A percentile compares a stretch with the other conserved stretches of the same genome.
Conservation (phyloP, 2,888 invertebrate species). For the Branchellion lobata region DNA sequence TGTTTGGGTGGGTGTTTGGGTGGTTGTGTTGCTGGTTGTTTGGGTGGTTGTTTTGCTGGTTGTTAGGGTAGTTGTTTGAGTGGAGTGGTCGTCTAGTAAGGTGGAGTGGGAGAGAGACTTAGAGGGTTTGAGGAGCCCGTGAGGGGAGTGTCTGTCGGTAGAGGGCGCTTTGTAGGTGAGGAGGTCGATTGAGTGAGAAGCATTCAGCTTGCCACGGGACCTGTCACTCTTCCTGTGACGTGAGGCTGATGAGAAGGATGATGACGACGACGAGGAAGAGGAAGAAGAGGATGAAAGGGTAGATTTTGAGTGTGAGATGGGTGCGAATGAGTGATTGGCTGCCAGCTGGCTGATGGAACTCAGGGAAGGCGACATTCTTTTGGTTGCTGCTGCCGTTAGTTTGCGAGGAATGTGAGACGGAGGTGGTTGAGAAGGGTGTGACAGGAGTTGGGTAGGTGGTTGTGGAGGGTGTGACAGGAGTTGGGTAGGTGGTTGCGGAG, state of each 20-base stretch:
- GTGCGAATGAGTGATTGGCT: too few species aligned
- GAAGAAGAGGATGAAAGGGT: neutral
- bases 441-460: neutral
- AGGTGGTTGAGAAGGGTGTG: too few species aligned
- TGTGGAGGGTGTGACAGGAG: neutral
- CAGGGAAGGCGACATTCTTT: neutral
- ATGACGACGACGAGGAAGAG: constrained; percentile 3
- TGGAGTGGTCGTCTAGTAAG: neutral
- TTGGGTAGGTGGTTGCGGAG: neutral
- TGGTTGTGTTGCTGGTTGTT: too few species aligned
- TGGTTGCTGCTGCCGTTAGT: neutral
- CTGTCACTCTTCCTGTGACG: too few species aligned
- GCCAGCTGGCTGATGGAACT: too few species aligned
- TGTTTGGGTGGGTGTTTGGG: too few species aligned
- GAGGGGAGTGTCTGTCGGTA: neutral
- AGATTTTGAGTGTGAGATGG: too few species aligned
- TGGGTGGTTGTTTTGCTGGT: too few species aligned
- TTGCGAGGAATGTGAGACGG: too few species aligned
- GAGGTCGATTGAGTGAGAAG: neutral
- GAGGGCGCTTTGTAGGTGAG: neutral
- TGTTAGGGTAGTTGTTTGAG: neutral
- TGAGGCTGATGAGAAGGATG: neutral
- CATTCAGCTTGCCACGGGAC: neutral
- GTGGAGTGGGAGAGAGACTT: neutral
- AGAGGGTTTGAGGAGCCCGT: neutral